phyloP scores from a whole-genome alignment of 2,888 invertebrate genomes.

The Tiphia femorata region DNA sequence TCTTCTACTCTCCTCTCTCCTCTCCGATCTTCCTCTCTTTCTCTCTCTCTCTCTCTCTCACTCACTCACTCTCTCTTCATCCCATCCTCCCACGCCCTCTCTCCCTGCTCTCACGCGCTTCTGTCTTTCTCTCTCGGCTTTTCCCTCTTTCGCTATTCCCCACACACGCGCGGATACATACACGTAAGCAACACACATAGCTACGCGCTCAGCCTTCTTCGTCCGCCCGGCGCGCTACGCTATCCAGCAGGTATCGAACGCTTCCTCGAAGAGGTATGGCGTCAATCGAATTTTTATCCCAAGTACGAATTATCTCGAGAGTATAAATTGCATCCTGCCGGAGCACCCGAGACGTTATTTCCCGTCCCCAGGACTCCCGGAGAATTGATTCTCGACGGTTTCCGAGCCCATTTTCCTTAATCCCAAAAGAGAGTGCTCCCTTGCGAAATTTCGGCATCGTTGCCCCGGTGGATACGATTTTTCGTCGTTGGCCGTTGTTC shows the following conservation, averaged over 20 bases:
- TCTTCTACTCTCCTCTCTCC: conserved; percentile 10
- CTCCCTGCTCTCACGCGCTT: not conserved
- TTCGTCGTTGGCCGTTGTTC: too few species aligned
- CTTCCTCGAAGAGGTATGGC: conserved; percentile 15
- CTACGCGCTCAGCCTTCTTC: too few species aligned
- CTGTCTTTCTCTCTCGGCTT: not conserved
- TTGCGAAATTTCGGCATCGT: too few species aligned
- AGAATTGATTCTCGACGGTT: too few species aligned
- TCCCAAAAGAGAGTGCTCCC: too few species aligned
- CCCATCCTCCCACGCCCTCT: conserved; percentile 5
- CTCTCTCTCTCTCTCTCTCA: not conserved
- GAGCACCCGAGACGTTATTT: too few species aligned
- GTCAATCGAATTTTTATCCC: conserved; percentile 13
- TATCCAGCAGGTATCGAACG: conserved; percentile 26
- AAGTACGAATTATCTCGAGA: conserved; percentile 2
- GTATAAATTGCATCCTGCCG: too few species aligned
- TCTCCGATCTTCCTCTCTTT: not conserved
- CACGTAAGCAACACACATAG: too few species aligned
- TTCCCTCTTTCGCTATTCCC: conserved; percentile 3
- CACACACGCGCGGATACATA: too few species aligned
- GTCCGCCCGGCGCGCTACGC: not conserved
- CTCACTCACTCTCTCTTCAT: conserved; percentile 8
- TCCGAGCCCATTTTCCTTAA: too few species aligned
- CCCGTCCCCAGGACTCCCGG: too few species aligned
- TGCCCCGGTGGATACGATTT: too few species aligned